These are phyloP conservation scores for Eupithecia vulgata DNA, from an alignment of 2,888 invertebrate species.

Conservation along the genomic window DNA sequence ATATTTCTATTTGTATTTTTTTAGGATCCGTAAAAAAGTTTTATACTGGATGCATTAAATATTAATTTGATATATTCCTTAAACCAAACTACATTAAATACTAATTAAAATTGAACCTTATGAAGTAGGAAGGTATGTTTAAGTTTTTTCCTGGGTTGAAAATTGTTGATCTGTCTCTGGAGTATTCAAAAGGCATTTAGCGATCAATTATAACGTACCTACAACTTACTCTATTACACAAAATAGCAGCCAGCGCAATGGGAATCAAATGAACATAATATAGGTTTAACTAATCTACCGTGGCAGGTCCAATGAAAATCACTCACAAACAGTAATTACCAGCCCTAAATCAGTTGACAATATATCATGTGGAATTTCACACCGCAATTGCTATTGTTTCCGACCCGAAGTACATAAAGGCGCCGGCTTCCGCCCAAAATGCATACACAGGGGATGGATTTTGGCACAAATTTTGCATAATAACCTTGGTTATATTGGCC, in stretches of 20 bases:
- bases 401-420: slow-evolving; percentile 68
- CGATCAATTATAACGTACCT: not conserved
- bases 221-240: not conserved
- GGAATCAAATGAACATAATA: not conserved
- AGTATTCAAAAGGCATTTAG: not conserved
- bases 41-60: not conserved
- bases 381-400: slow-evolving; percentile 65
- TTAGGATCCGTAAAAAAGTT: not conserved
- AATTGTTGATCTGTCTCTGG: not conserved
- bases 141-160: not conserved
- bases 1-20: not conserved
- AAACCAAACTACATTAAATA: not conserved
- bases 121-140: not conserved
- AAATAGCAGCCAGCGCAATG: not conserved
- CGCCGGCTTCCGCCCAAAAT: slow-evolving; percentile 63
- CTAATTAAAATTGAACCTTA: not conserved
- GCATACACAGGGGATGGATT: slow-evolving; percentile 61
- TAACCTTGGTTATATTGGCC: slow-evolving; percentile 64
- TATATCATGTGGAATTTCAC: slow-evolving; percentile 64
- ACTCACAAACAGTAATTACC: slow-evolving; percentile 62
- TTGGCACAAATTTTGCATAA: slow-evolving; percentile 77
- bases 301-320: slow-evolving; percentile 43
- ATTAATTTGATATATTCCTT: not conserved
- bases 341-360: slow-evolving; percentile 65
- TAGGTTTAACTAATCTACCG: not conserved